Base-by-base conservation (phyloP, 2,113 vertebrate genomes). In the Gnathonemus longibarbis region DNA sequence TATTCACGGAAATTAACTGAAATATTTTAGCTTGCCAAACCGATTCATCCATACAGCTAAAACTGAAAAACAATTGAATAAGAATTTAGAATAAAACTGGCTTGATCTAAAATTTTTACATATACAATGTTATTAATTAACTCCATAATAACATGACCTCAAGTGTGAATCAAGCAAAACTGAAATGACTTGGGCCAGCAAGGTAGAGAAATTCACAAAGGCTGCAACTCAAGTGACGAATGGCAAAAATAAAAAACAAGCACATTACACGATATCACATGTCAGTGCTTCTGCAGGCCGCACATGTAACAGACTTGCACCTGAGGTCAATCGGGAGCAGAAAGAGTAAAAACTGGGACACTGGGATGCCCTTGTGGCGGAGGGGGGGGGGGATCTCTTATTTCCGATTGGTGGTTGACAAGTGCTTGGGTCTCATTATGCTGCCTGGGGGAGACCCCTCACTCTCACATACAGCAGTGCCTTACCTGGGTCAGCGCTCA, bases 401-500 rank as follows among this genome's bases (percentile, higher is more conserved):
- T 66, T n/a, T 27, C 24, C 0, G n/a, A 9, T 66, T 27, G n/a
- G 58, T 66, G 24, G 58, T 10, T 27, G 13, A 39, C 15, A 46
- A 46, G 35, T 4, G 0, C 56, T 49, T 50, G 13, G 89, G 91
- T 77, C 91, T 62, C 46, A 89, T 56, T 88, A 53, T 74, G 89
- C 84, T 11, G 42, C 35, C 48, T 21, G 15, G 70, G 35, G 5
- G 31, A 77, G 9, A 13, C 35, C 27, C 56, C 87, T 89, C 70
- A 27, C 27, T 89, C 21, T 84, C 88, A 83, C 58, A 45, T 46
- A 88, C 45, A 66, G 50, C 49, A 91, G 84, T 50, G 50, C 50
- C 53, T 88, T 88, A 70, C 88, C 88, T 48, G 90, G 88, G 42
- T 62, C 46, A 87, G 19, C 0, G 27, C 53, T 58, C 62, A 90